A percentile compares a stretch with the other conserved stretches of the same genome.
These are phyloP conservation scores for Ceryle rudis DNA, from an alignment of 2,797 vertebrate genomes.

Conservation along the genomic window DNA sequence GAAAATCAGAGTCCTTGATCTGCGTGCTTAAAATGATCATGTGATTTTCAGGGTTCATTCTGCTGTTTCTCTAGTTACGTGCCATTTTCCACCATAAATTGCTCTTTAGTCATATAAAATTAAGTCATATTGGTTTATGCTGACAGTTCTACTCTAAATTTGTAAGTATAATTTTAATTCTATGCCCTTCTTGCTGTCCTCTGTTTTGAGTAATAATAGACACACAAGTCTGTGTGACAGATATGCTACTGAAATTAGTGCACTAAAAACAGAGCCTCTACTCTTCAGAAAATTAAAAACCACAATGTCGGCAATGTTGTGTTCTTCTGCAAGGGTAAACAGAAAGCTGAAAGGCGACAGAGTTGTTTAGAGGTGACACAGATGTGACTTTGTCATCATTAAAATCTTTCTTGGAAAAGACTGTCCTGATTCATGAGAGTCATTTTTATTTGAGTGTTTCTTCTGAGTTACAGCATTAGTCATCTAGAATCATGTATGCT, in stretches of 20 bases:
- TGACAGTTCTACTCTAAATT: background rate
- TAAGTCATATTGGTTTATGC: background rate
- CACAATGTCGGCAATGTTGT: background rate
- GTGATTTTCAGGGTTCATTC: constrained; percentile 1
- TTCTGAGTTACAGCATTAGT: constrained; percentile 39
- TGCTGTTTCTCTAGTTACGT: background rate
- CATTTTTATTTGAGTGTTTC: constrained; percentile 23
- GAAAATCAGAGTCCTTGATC: background rate
- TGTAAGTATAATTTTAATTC: background rate
- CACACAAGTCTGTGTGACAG: background rate
- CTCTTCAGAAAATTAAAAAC: constrained; percentile 52
- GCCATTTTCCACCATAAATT: background rate
- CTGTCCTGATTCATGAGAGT: constrained; percentile 11
- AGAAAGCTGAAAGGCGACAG: background rate
- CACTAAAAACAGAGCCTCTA: constrained; percentile 12
- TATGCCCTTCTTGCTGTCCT: constrained; percentile 22
- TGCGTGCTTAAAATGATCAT: background rate
- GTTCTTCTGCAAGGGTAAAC: constrained; percentile 48
- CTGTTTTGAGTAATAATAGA: constrained; percentile 14
- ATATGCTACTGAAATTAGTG: constrained; percentile 36
- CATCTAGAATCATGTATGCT: constrained; percentile 35
- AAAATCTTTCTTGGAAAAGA: constrained; percentile 27
- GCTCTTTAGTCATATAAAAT: background rate
- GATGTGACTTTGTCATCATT: constrained; percentile 19
- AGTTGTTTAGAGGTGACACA: constrained; percentile 51